A percentile compares a stretch with the other conserved stretches of the same genome.
Conservation (phyloP, 2,888 invertebrate species). For the Netelia virgata region DNA sequence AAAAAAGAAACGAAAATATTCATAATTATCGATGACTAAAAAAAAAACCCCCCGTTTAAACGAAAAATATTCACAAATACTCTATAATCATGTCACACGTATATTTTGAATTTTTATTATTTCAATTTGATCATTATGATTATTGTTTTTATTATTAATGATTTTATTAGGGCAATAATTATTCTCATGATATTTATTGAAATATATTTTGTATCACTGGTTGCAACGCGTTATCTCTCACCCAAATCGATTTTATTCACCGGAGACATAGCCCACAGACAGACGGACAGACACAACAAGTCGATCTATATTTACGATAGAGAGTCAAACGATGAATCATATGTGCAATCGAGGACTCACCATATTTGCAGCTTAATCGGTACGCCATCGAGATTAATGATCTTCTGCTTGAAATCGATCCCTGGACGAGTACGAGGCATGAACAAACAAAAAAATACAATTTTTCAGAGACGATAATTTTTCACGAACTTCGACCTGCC, state of each 20-base stretch:
- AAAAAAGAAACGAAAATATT: constrained; percentile 44
- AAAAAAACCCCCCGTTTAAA: no score
- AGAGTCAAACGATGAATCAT: constrained; percentile 38
- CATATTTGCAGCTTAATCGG: constrained; percentile 93
- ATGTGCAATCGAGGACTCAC: constrained; percentile 78
- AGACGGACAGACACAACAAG: constrained; percentile 42
- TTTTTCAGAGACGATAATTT: neutral
- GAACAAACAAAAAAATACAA: neutral
- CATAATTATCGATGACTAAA: no score
- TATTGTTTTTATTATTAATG: neutral
- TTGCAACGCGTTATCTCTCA: constrained; percentile 57
- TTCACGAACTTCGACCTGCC: no score
- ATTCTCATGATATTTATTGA: neutral
- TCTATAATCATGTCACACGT: no score
- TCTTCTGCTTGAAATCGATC: constrained; percentile 96
- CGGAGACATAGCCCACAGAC: constrained; percentile 15
- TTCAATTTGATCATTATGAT: neutral
- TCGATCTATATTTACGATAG: constrained; percentile 26
- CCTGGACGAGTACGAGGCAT: constrained; percentile 86
- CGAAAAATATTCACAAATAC: no score
- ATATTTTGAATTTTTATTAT: neutral
- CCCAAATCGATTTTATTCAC: constrained; percentile 62
- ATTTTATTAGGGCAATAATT: neutral
- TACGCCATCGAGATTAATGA: constrained; percentile 94
- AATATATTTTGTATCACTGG: constrained; percentile 18